Conservation (phyloP, 1,140 invertebrate genomes). For the Charaxes varanes region DNA sequence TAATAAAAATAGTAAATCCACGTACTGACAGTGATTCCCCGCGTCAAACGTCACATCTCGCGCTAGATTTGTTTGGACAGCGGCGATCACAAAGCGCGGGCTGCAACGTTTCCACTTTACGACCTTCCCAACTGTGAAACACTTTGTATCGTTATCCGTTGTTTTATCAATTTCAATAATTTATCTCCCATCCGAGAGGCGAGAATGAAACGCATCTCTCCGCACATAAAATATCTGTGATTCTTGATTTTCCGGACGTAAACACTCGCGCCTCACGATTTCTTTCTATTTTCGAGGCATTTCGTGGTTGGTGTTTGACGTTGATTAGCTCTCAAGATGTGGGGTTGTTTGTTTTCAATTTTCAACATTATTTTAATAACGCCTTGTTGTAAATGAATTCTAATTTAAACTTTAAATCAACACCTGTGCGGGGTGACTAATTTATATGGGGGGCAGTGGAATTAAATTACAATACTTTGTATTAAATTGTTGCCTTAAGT, state of each 20-base stretch:
- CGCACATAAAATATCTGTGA: conserved; percentile 49
- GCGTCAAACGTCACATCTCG: conserved; percentile 19
- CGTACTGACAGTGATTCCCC: too few relatives aligned
- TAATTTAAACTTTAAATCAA: too few relatives aligned
- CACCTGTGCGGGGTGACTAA: too few relatives aligned
- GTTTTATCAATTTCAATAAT: conserved; percentile 72
- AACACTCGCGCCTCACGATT: conserved; percentile 28
- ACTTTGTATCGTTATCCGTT: conserved; percentile 60
- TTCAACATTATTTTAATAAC: conserved; percentile 3
- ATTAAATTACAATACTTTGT: too few relatives aligned
- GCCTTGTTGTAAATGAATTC: too few relatives aligned
- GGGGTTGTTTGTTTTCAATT: conserved; percentile 14
- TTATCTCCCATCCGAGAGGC: conserved; percentile 41
- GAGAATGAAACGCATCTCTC: conserved; percentile 57
- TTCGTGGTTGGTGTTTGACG: conserved; percentile 26
- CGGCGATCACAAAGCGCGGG: conserved; percentile 56
- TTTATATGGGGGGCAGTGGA: too few relatives aligned
- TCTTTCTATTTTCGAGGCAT: conserved; percentile 30
- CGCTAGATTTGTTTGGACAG: conserved; percentile 59
- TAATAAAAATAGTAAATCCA: too few relatives aligned
- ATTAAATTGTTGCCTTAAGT: too few relatives aligned
- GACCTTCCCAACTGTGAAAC: conserved; percentile 61
- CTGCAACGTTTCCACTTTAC: conserved; percentile 65
- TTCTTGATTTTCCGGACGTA: conserved; percentile 51
- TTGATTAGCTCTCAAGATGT: conserved; percentile 24